Evolutionary conservation across 1,140 invertebrate species (phyloP), one percentile per base, ranked within the genome.

Genomic region (Heliothis subflexa): DNA sequence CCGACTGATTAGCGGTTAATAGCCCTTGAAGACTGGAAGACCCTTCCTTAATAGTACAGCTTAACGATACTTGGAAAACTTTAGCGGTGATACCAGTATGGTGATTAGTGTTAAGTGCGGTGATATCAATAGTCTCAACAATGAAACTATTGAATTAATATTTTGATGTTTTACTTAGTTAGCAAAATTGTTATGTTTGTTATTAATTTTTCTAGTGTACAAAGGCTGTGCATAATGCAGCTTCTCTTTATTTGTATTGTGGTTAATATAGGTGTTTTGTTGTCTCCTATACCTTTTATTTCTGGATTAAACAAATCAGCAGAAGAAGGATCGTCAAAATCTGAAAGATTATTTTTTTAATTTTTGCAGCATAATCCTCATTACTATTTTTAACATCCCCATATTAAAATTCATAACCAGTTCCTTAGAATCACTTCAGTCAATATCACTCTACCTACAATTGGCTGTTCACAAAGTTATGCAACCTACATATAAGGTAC

Each of bases 1-100:
- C 66, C 11, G 47, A 9, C 64, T 61, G 47, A 70, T 78, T 78
- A 78, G 66, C 49, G 76, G 55, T 78, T 77, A 77, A 78, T 71
- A 71, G 33, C 45, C 76, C 76, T 78, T 78, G 76, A 78, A 21
- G 64, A 70, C 12, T 59, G 12, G 49, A 21, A 10, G 64, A 77
- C 45, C 64, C 61, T 21, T 68, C 49, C 61, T 28, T 68, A 54
- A 54, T 50, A 75, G 47, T 64, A 25, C n/a, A 40, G 25, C 61
- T 66, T 77, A 47, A 64, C 64, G 73, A 21, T 52, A 50, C 59
- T 52, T 11, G 57, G 57, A 62, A 64, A 75, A 62, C 59, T 75
- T 75, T 52, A 5, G 59, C 14, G 64, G 25, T 50, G 50, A 59
- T 45, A 47, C 45, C 45, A 14, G 57, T 64, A 33, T n/a, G 14